Percentiles rank a stretch among this genome's conserved stretches.
Evolutionary conservation across 2,797 vertebrate genomes (phyloP).

Genomic region (Triplophysa yarkandensis): DNA sequence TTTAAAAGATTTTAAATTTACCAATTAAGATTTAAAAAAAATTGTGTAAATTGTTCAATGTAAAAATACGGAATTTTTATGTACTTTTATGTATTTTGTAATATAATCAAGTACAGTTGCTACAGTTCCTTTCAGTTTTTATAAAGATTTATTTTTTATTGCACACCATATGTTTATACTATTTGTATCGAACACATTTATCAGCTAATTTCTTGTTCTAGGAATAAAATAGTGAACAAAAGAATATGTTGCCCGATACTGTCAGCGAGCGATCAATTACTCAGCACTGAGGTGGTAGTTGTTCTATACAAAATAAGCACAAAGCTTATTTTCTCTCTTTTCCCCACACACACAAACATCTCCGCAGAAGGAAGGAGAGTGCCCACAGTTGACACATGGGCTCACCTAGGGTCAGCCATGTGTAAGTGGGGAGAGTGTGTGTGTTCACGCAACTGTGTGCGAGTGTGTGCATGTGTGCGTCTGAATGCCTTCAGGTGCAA

Average conservation of each 20-base stretch:
- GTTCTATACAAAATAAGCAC: constrained; percentile 12
- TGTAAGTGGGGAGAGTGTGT: constrained; percentile 28
- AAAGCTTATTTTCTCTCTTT: constrained; percentile 1
- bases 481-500: constrained; percentile 73
- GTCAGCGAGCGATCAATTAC: constrained; percentile 17
- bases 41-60: too few relatives aligned
- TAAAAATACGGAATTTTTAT: too few relatives aligned
- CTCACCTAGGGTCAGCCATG: constrained; percentile 48
- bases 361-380: constrained; percentile 44
- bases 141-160: constrained; percentile 9
- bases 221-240: neutral
- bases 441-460: constrained; percentile 45
- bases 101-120: too few relatives aligned
- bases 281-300: neutral
- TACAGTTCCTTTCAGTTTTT: neutral
- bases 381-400: constrained; percentile 52
- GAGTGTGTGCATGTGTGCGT: constrained; percentile 53
- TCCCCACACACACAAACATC: constrained; percentile 15
- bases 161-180: neutral
- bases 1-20: too few relatives aligned
- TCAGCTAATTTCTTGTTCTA: neutral
- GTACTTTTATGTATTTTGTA: too few relatives aligned
- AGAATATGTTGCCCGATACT: constrained; percentile 2
- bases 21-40: too few relatives aligned
- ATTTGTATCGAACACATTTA: constrained; percentile 17